A percentile compares a stretch with the other conserved stretches of the same genome.
Evolutionary conservation across 2,888 invertebrate genomes (phyloP).

Genomic region (Petrolisthes manimaculis): DNA sequence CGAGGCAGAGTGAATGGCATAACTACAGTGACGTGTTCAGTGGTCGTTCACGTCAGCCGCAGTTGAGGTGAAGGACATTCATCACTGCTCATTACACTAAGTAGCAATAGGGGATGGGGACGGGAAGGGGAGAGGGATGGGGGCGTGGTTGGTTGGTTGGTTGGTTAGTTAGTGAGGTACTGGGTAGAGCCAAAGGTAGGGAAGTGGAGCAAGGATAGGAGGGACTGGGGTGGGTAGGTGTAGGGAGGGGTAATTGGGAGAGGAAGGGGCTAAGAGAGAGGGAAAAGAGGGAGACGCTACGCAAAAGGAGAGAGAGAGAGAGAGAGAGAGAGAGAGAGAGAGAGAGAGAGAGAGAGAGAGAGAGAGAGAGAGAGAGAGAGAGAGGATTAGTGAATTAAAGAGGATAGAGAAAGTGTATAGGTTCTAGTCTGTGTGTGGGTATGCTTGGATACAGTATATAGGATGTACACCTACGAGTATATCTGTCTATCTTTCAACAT

Average conservation of each 20-base stretch:
- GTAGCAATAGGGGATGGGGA: neutral
- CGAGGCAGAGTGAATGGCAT: neutral
- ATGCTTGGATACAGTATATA: too few relatives aligned
- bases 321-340: slow-evolving; percentile 14
- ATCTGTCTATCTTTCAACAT: too few relatives aligned
- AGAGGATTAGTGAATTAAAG: neutral
- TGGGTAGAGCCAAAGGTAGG: neutral
- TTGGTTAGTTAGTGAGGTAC: neutral
- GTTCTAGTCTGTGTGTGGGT: too few relatives aligned
- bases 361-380: slow-evolving; percentile 20
- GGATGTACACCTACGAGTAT: too few relatives aligned
- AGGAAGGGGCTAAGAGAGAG: neutral
- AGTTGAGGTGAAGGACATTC: neutral
- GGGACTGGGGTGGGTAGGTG: neutral
- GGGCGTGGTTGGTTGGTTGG: neutral
- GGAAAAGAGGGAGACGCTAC: neutral
- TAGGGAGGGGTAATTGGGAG: neutral
- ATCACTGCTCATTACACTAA: neutral
- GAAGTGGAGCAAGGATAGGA: neutral
- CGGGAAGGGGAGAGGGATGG: neutral
- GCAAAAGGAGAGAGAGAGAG: neutral
- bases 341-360: neutral
- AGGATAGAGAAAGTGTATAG: neutral
- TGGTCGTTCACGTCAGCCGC: neutral
- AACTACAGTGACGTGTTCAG: neutral